phyloP scores from a whole-genome alignment of 2,888 invertebrate genomes.

The Aleiodes alternator region DNA sequence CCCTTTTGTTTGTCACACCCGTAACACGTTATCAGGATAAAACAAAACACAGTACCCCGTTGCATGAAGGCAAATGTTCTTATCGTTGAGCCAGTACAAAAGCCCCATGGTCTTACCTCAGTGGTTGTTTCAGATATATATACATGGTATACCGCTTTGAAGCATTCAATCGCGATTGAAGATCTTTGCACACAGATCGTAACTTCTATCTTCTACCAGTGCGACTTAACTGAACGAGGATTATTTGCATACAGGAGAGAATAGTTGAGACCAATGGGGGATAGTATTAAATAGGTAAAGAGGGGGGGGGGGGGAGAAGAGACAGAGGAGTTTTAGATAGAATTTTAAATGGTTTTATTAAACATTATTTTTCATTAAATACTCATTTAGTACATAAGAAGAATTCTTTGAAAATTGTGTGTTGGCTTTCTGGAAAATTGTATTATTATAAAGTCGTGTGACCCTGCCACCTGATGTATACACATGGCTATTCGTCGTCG shows the following conservation, averaged over 20 bases:
- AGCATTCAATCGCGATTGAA: conserved; percentile 71
- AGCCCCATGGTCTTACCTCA: conserved; percentile 68
- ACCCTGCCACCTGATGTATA: conserved; percentile 55
- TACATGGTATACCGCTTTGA: conserved; percentile 37
- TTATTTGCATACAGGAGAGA: conserved; percentile 65
- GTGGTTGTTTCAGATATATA: conserved; percentile 50
- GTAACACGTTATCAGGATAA: conserved; percentile 34
- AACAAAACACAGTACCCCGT: conserved; percentile 14
- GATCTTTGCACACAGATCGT: conserved; percentile 70
- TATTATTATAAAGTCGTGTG: conserved; percentile 40
- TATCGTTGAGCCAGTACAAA: conserved; percentile 66
- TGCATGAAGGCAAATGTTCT: conserved; percentile 55
- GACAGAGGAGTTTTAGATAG: no score
- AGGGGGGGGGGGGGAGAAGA: not conserved
- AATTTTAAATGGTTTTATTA: conserved; percentile 20
- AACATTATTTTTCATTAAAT: not conserved
- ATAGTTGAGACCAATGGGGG: no score
- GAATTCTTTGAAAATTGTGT: not conserved
- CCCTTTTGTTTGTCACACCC: conserved; percentile 48
- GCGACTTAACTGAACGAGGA: conserved; percentile 44
- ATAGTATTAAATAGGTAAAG: not conserved
- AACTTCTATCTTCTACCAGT: conserved; percentile 46
- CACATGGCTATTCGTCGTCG: conserved; percentile 62
- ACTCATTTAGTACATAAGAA: not conserved
- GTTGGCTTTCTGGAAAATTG: not conserved